Evolutionary conservation across 92 coral and sea anemone species (phyloP), one percentile per base, ranked within the genome.

Genomic region (Diadumene lineata): DNA sequence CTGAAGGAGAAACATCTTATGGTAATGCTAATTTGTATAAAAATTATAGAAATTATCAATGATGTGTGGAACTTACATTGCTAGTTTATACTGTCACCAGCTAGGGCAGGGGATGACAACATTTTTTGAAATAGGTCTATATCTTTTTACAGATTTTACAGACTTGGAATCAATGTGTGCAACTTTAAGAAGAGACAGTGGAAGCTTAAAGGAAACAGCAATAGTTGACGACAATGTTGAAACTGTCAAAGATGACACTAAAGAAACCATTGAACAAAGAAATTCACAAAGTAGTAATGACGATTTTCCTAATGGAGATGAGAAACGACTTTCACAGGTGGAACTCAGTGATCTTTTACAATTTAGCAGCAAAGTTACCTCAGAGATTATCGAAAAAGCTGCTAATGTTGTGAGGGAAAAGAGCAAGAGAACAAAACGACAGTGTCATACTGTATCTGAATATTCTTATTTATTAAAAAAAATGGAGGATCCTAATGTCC

Each of bases 381-480:
- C 76, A 64, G 78, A 60, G 27, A 85, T 91, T 70, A 74, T 91
- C 28, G 72, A 78, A 46, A 84, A 79, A 50, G 87, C 92, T 31
- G 79, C 88, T 0, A n/a, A 75, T 11, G 71, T 58, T 70, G 89
- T 86, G 10, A 75, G 73, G 9, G 77, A 81, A 8, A 79, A 76
- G 46, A 57, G 66, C 6, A 74, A 73, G 27, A 21, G 74, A 34
- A 68, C 69, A 21, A 53, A 53, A 53, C 58, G 58, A 53, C 81
- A 68, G 69, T 84, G 80, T 64, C 78, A 81, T 62, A 81, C 92
- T 19, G 79, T 84, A 31, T 84, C 96, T 24, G 92, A 87, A 55
- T 91, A 84, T 78, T 87, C 92, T n/a, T 72, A 81, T 51, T 82
- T 90, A 69, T 87, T 92, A 56, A 78, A 70, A 75, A 74, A 83